phyloP scores from a whole-genome alignment of 1,140 invertebrate species.

The Adelges cooleyi region DNA sequence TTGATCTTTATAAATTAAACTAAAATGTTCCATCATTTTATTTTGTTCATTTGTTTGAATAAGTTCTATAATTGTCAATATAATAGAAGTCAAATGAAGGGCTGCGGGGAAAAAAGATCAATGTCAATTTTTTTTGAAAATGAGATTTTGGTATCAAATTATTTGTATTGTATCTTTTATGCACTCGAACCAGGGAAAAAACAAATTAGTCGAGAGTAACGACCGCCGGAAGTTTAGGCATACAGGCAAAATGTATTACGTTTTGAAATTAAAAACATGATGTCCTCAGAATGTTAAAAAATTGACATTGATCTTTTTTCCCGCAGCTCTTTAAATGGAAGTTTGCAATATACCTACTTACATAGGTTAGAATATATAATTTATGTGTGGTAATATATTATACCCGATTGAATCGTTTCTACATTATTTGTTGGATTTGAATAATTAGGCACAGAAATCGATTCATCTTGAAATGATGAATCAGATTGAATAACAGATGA shows the following conservation, averaged over 20 bases:
- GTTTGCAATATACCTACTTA: background rate
- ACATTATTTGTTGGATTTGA: background rate
- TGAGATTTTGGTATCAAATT: too few relatives aligned
- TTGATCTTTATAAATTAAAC: background rate
- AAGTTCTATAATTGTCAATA: background rate
- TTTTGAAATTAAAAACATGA: too few relatives aligned
- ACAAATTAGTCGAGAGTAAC: too few relatives aligned
- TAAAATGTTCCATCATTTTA: background rate
- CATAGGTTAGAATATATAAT: background rate
- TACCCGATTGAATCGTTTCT: background rate
- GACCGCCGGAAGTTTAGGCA: too few relatives aligned
- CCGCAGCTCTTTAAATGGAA: too few relatives aligned
- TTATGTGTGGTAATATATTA: background rate
- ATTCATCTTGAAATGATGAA: background rate
- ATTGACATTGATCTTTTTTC: too few relatives aligned
- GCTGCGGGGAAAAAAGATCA: too few relatives aligned
- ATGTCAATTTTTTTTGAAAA: too few relatives aligned
- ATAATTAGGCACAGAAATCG: background rate
- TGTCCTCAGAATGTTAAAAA: too few relatives aligned
- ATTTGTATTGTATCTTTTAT: too few relatives aligned
- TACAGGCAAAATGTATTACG: too few relatives aligned
- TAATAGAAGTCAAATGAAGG: background rate
- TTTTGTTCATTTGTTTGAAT: background rate
- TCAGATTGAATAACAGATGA: background rate
- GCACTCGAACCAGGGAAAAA: too few relatives aligned